Percentiles rank a stretch among this genome's conserved stretches.
These are phyloP conservation scores for Corythaeola cristata DNA, from an alignment of 2,113 vertebrate species.

Conservation along the genomic window DNA sequence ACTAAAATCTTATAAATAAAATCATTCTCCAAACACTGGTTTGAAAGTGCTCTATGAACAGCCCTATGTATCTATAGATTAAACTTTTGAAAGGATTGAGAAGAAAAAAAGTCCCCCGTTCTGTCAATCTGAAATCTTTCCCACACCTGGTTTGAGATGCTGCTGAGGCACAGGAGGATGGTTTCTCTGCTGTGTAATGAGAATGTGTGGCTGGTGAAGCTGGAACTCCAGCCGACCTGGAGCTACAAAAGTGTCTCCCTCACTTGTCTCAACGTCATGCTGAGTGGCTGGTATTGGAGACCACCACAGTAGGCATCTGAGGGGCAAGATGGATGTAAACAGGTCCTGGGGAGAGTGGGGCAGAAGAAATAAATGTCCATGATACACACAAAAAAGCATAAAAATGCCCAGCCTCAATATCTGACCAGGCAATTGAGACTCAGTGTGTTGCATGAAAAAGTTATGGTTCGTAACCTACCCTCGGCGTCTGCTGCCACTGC, in stretches of 20 bases:
- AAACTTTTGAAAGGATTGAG: neutral
- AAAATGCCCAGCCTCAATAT: neutral
- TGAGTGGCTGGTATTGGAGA: neutral
- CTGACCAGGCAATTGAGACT: neutral
- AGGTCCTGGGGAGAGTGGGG: rapidly evolving
- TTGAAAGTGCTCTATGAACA: neutral
- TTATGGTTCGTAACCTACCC: neutral
- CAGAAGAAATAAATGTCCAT: neutral
- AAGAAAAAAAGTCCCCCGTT: neutral
- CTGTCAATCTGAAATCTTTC: neutral
- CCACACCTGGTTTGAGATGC: neutral
- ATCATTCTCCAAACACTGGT: neutral
- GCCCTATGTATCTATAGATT: neutral
- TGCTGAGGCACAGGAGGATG: neutral
- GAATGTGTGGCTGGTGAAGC: neutral
- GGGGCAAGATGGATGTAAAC: neutral
- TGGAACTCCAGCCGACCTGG: neutral
- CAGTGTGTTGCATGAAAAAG: neutral
- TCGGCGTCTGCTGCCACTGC: rapidly evolving
- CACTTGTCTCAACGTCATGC: neutral
- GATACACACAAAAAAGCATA: neutral
- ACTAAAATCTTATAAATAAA: neutral
- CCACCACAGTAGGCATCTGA: neutral
- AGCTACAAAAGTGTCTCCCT: neutral
- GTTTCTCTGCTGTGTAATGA: neutral